These are phyloP conservation scores for Sinohyriopsis cumingii DNA, from an alignment of 2,888 invertebrate genomes.

Conservation along the genomic window DNA sequence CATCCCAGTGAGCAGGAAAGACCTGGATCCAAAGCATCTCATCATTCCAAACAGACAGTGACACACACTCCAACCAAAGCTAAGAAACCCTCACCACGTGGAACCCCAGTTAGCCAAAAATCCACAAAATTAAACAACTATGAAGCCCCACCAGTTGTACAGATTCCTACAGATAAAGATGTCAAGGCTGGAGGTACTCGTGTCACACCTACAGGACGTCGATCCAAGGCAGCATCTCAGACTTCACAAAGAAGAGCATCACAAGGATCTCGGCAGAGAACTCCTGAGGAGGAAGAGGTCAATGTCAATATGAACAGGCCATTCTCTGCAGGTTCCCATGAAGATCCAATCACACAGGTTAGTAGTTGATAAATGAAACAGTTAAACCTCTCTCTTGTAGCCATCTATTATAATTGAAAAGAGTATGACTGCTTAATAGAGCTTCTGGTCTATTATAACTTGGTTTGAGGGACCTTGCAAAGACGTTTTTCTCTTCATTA, in stretches of 20 bases:
- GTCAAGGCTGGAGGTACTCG: conserved; percentile 13
- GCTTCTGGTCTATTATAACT: too few relatives aligned
- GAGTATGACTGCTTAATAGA: too few relatives aligned
- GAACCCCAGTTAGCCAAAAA: background rate
- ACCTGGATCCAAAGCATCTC: conserved; percentile 17
- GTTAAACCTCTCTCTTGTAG: too few relatives aligned
- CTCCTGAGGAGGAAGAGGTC: conserved; percentile 20
- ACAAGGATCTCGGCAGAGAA: conserved; percentile 21
- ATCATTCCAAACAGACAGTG: conserved; percentile 15
- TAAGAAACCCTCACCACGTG: background rate
- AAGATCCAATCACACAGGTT: conserved; percentile 46
- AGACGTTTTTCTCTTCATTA: too few relatives aligned
- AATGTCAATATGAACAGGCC: conserved; percentile 29
- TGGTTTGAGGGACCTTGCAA: too few relatives aligned
- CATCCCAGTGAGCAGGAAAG: conserved; percentile 11
- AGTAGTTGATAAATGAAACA: too few relatives aligned
- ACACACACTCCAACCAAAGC: conserved; percentile 8
- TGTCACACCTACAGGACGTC: conserved; percentile 11
- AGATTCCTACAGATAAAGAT: conserved; percentile 6
- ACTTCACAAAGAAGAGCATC: conserved; percentile 32
- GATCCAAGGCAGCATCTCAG: conserved; percentile 19
- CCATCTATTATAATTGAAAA: too few relatives aligned
- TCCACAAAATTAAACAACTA: conserved; percentile 25
- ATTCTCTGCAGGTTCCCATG: conserved; percentile 37
- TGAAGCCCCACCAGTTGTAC: conserved; percentile 15